Percentiles rank a stretch among this genome's conserved stretches.
Evolutionary conservation across 2,888 invertebrate genomes (phyloP).

Genomic region (Lithophane socia): DNA sequence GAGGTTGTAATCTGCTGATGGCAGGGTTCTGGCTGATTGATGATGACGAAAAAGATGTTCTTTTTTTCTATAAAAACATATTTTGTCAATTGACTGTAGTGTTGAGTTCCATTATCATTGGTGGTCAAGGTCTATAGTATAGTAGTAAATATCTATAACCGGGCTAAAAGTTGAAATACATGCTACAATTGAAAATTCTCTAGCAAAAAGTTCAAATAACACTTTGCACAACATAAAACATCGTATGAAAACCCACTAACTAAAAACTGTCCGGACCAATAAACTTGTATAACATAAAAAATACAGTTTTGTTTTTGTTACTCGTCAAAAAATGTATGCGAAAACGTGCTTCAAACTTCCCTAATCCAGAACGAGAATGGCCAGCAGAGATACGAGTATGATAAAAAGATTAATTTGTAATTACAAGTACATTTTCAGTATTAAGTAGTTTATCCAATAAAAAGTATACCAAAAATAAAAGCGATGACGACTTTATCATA

Average conservation of each 20-base stretch:
- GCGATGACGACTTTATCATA: neutral
- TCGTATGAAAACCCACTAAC: neutral
- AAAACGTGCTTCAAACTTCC: neutral
- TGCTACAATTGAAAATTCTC: neutral
- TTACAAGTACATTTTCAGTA: neutral
- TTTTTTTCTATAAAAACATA: neutral
- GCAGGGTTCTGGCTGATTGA: neutral
- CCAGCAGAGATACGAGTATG: neutral
- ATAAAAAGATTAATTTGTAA: neutral
- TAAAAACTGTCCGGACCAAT: constrained; percentile 17
- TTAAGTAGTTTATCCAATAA: no score
- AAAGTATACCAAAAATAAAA: no score
- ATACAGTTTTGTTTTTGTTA: constrained; percentile 1
- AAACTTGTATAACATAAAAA: constrained; percentile 16
- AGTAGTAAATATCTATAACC: neutral
- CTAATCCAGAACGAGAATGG: neutral
- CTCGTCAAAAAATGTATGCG: neutral
- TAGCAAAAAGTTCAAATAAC: constrained; percentile 5
- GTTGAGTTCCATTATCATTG: neutral
- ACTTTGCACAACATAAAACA: neutral
- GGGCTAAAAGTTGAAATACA: neutral
- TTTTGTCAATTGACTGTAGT: neutral
- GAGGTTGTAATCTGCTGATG: neutral
- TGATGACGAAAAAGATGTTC: neutral
- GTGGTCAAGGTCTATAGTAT: neutral